phyloP scores from a whole-genome alignment of 2,888 invertebrate genomes.

The Orgyia antiqua region DNA sequence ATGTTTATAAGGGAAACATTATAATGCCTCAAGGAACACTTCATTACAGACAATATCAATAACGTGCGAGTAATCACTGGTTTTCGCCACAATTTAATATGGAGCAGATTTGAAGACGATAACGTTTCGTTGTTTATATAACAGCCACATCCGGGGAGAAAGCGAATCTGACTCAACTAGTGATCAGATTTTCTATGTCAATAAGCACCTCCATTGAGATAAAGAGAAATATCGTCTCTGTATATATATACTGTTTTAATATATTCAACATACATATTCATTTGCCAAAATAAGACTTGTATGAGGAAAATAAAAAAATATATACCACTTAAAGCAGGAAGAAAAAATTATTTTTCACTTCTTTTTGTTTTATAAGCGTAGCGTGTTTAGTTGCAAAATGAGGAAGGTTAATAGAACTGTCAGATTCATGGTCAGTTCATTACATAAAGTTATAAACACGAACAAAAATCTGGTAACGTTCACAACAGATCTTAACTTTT shows the following conservation, averaged over 20 bases:
- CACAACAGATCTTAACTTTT: conserved; percentile 2
- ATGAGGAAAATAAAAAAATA: too few species aligned
- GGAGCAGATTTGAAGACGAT: conserved; percentile 31
- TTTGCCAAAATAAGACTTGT: too few species aligned
- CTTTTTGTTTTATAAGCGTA: neutral
- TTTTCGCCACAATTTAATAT: conserved; percentile 25
- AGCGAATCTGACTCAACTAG: conserved; percentile 30
- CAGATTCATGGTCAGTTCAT: neutral
- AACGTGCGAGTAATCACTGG: conserved; percentile 12
- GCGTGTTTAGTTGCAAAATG: neutral
- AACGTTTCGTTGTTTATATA: conserved; percentile 40
- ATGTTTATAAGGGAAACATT: too few species aligned
- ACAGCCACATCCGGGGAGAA: conserved; percentile 35
- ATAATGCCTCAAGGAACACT: too few species aligned
- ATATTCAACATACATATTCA: too few species aligned
- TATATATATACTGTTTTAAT: neutral
- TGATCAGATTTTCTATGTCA: conserved; percentile 35
- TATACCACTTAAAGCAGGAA: too few species aligned
- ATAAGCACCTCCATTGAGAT: conserved; percentile 20
- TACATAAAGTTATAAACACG: neutral
- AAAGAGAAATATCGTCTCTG: neutral
- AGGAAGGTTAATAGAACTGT: conserved; percentile 3
- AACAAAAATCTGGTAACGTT: conserved; percentile 2
- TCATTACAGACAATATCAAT: conserved; percentile 6
- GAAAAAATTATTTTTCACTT: too few species aligned